Conservation (phyloP, 53 echinoderm and acorn worm genomes). For the Echinometra lucunter region DNA sequence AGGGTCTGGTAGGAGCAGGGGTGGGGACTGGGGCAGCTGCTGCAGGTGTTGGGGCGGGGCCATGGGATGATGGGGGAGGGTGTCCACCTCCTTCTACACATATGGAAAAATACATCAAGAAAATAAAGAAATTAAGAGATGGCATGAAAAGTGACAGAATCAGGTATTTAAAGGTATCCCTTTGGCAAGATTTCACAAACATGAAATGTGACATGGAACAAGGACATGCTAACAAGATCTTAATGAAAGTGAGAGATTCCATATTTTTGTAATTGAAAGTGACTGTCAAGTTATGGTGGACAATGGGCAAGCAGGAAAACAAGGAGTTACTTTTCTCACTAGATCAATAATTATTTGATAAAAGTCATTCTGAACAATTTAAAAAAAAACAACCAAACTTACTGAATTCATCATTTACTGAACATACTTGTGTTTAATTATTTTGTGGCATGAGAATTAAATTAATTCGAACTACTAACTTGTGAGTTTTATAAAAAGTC, state of each 20-base stretch:
- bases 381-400: too few relatives aligned
- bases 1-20: constrained; percentile 43
- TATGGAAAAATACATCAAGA: not conserved
- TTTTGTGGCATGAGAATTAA: not conserved
- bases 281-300: not conserved
- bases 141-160: not conserved
- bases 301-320: too few relatives aligned
- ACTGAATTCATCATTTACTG: too few relatives aligned
- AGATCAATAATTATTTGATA: too few relatives aligned
- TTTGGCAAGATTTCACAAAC: not conserved
- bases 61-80: not conserved
- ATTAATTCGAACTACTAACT: not conserved
- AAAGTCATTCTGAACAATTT: too few relatives aligned
- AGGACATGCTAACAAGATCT: not conserved
- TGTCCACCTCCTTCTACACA: constrained; percentile 27
- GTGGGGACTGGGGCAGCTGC: constrained; percentile 40
- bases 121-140: not conserved
- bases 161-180: not conserved
- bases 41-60: not conserved
- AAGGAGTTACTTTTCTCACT: too few relatives aligned
- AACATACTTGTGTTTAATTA: too few relatives aligned
- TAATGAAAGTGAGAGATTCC: not conserved
- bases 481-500: not conserved
- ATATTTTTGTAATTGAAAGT: not conserved
- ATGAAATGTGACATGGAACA: not conserved